phyloP scores from a whole-genome alignment of 1,140 invertebrate species.

The Polyergus mexicanus region DNA sequence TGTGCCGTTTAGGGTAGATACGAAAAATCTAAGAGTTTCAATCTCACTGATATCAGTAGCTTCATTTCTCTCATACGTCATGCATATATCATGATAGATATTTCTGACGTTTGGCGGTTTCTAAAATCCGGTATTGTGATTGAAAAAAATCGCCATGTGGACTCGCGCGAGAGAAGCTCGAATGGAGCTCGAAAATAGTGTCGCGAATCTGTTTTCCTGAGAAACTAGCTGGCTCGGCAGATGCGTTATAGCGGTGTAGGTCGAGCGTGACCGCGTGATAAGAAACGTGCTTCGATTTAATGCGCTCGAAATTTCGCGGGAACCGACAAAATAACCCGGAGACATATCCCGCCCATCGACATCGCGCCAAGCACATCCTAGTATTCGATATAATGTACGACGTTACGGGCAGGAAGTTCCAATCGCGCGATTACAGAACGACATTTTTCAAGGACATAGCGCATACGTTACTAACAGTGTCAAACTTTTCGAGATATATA shows the following conservation, averaged over 20 bases:
- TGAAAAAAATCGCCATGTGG: not conserved
- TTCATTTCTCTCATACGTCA: not conserved
- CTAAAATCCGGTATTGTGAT: slow-evolving; percentile 14
- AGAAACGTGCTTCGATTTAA: slow-evolving; percentile 76
- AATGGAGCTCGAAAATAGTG: slow-evolving; percentile 64
- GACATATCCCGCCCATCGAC: slow-evolving; percentile 25
- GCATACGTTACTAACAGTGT: not conserved
- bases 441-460: slow-evolving; percentile 16
- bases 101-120: not conserved
- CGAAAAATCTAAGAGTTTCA: not conserved
- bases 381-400: slow-evolving; percentile 3
- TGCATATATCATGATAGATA: not conserved
- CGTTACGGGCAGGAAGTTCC: slow-evolving; percentile 13
- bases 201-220: slow-evolving; percentile 71
- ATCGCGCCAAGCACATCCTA: not conserved
- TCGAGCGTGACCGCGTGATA: slow-evolving; percentile 71
- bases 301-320: slow-evolving; percentile 65
- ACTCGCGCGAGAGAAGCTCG: slow-evolving; percentile 44
- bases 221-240: slow-evolving; percentile 74
- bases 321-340: slow-evolving; percentile 65
- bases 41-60: not conserved
- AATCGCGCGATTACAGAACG: slow-evolving; percentile 20
- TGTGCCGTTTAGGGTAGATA: too few species aligned
- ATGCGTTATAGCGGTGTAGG: slow-evolving; percentile 56
- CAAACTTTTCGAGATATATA: not conserved